Conservation (phyloP, 2,888 invertebrate genomes). For the Drosophila nr. fundita region DNA sequence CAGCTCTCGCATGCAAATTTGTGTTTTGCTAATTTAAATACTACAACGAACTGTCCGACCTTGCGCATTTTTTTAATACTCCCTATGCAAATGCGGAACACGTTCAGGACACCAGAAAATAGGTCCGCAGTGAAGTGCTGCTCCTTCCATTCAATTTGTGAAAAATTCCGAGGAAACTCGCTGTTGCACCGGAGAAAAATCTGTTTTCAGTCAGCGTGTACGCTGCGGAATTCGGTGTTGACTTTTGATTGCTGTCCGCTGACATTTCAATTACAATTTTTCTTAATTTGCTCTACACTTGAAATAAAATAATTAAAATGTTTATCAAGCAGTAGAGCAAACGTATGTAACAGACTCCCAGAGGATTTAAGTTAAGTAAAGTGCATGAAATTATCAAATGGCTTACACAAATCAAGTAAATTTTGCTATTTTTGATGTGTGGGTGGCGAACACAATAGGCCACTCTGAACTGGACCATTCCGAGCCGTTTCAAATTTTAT, state of each 20-base stretch:
- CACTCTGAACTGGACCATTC: too few relatives aligned
- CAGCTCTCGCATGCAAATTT: not conserved
- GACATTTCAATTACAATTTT: slow-evolving; percentile 59
- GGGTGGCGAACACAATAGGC: not conserved
- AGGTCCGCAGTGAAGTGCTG: not conserved
- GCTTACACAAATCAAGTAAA: not conserved
- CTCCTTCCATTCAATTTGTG: slow-evolving; percentile 49
- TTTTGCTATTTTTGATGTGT: not conserved
- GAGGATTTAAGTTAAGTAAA: not conserved
- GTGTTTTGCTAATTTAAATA: not conserved
- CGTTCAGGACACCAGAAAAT: not conserved
- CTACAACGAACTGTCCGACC: not conserved
- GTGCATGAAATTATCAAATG: not conserved
- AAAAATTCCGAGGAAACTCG: slow-evolving; percentile 22
- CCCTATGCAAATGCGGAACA: not conserved
- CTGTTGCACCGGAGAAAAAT: slow-evolving; percentile 9
- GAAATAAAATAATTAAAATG: not conserved
- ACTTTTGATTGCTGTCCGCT: slow-evolving; percentile 25
- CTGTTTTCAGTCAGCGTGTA: not conserved
- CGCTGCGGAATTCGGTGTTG: not conserved
- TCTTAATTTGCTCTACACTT: not conserved
- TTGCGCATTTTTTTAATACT: not conserved
- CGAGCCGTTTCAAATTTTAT: not conserved
- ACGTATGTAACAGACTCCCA: not conserved
- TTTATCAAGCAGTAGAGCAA: not conserved